Percentiles rank a stretch among this genome's conserved stretches.
phyloP scores from a whole-genome alignment of 2,888 invertebrate genomes.

The Sturmia bella region DNA sequence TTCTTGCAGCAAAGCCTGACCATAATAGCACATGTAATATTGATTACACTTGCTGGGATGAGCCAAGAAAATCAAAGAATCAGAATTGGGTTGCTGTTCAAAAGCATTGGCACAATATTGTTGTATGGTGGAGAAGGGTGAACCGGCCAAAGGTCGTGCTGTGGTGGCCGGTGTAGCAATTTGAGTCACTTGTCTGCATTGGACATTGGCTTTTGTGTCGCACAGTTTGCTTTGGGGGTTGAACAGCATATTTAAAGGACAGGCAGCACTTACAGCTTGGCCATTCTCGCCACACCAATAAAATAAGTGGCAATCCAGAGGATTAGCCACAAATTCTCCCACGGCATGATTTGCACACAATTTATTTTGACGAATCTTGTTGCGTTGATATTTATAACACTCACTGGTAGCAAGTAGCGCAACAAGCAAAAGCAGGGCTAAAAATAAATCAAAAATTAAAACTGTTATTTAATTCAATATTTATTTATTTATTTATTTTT shows the following conservation, averaged over 20 bases:
- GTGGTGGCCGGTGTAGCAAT: background rate
- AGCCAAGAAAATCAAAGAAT: constrained; percentile 75
- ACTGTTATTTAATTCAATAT: background rate
- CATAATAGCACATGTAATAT: constrained; percentile 80
- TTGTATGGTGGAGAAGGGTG: constrained; percentile 1
- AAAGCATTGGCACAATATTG: constrained; percentile 46
- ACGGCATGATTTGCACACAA: constrained; percentile 73
- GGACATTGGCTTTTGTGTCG: constrained; percentile 75
- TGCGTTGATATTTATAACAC: background rate
- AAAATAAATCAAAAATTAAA: background rate
- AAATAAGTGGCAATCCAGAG: constrained; percentile 77
- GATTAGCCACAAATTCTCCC: constrained; percentile 78
- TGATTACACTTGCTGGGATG: constrained; percentile 76
- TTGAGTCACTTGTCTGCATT: constrained; percentile 70
- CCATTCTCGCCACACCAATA: constrained; percentile 77
- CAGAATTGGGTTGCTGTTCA: constrained; percentile 38
- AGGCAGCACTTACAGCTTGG: constrained; percentile 76
- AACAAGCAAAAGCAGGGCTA: constrained; percentile 8
- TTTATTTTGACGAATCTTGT: constrained; percentile 36
- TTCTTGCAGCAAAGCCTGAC: constrained; percentile 77
- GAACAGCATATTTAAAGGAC: constrained; percentile 80
- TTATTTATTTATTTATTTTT: too few species aligned
- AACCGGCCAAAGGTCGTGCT: constrained; percentile 10
- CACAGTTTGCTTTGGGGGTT: constrained; percentile 78
- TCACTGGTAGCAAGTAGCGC: background rate